These are phyloP conservation scores for Belgica antarctica DNA, from an alignment of 2,888 invertebrate genomes.

Conservation along the genomic window DNA sequence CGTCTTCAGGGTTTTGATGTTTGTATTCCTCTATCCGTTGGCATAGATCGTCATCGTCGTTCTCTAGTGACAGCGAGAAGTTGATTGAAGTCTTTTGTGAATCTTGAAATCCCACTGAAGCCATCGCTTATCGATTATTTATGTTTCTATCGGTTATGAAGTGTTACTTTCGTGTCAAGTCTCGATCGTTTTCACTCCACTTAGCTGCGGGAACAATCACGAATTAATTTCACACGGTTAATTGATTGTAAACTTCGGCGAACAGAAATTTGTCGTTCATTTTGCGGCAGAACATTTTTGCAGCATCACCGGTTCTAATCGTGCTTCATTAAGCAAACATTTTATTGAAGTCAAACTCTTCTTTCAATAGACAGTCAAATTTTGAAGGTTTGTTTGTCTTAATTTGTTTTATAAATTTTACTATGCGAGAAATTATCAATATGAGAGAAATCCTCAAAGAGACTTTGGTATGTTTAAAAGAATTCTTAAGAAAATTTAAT, in stretches of 20 bases:
- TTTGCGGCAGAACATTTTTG: no score
- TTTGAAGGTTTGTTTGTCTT: no score
- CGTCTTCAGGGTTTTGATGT: constrained; percentile 21
- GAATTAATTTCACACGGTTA: constrained; percentile 11
- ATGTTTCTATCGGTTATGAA: not conserved
- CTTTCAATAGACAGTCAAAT: no score
- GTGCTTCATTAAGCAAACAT: not conserved
- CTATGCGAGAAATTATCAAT: no score
- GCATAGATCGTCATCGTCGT: constrained; percentile 25
- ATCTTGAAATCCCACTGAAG: constrained; percentile 31
- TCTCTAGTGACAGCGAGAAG: constrained; percentile 23
- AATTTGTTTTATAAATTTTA: no score
- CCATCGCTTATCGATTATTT: constrained; percentile 18
- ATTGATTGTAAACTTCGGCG: constrained; percentile 4
- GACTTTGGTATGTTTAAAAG: no score
- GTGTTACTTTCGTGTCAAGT: not conserved
- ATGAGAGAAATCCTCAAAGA: no score
- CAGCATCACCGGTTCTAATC: not conserved
- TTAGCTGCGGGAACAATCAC: constrained; percentile 21
- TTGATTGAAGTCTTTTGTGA: constrained; percentile 7
- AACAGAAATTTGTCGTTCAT: not conserved
- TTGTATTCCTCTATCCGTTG: constrained; percentile 37
- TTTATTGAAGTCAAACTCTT: no score
- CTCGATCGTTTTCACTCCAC: not conserved
- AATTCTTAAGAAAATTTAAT: no score